A percentile compares a stretch with the other conserved stretches of the same genome.
These are phyloP conservation scores for Tiaroga cobitis DNA, from an alignment of 2,797 vertebrate species.

Conservation along the genomic window DNA sequence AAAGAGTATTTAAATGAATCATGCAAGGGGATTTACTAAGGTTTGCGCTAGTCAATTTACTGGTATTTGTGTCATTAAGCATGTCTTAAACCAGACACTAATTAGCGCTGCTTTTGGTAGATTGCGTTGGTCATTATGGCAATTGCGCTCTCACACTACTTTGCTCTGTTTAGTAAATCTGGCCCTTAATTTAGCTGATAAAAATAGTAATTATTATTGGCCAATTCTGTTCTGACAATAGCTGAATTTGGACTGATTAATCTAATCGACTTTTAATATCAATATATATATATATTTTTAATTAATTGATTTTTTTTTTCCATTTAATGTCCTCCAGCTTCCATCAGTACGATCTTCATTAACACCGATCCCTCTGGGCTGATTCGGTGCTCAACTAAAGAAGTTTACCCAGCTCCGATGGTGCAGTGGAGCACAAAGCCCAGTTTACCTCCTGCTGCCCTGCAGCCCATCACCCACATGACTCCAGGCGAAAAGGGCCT, in stretches of 20 bases:
- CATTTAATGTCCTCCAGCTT: constrained; percentile 50
- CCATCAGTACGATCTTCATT: constrained; percentile 55
- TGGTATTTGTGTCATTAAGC: too few relatives aligned
- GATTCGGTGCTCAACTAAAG: constrained; percentile 54
- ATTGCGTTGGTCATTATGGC: too few relatives aligned
- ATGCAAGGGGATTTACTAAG: too few relatives aligned
- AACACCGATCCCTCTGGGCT: constrained; percentile 16
- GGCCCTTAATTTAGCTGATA: not conserved
- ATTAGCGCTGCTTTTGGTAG: too few relatives aligned
- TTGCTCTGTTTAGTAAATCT: too few relatives aligned
- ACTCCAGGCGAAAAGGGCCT: constrained; percentile 39
- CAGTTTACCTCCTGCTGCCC: not conserved
- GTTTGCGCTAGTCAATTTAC: too few relatives aligned
- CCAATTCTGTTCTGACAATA: not conserved
- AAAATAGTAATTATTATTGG: not conserved
- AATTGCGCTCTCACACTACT: too few relatives aligned
- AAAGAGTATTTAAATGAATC: too few relatives aligned
- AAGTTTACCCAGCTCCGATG: constrained; percentile 61
- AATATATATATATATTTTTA: too few relatives aligned
- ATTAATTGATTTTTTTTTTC: too few relatives aligned
- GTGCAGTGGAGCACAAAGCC: constrained; percentile 59
- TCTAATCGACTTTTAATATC: not conserved
- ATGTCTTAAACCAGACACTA: too few relatives aligned
- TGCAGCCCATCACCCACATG: constrained; percentile 48
- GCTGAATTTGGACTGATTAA: not conserved